Evolutionary conservation across 2,888 invertebrate genomes (phyloP), one percentile per base, ranked within the genome.

Genomic region (Diploptera punctata): DNA sequence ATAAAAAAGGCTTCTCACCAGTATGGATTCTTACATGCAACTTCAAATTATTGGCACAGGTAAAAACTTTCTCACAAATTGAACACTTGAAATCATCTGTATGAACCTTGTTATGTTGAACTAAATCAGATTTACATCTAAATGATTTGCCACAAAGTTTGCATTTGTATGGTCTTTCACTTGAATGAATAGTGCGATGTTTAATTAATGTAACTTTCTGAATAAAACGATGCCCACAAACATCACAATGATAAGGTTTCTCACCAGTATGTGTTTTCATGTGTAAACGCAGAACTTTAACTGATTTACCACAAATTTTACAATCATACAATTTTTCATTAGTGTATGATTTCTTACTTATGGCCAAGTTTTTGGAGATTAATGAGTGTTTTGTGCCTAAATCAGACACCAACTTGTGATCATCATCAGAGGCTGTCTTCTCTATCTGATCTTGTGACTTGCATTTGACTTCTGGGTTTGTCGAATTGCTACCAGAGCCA

Each of bases 251-350:
- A 9, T 43, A 67, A 2, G 67, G 54, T 3, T 44, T 47, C 31
- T 71, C 71, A n/a, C 71, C 67, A n/a, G 60, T 57, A n/a, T 71
- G 71, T 13, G 38, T 65, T 19, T 38, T 54, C 65, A 62, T 65
- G 16, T 71, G 62, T 19, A 44, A 13, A 29, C 44, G 67, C 21
- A 67, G 29, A 18, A 38, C 38, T 38, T 62, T 33, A 1, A 62
- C 62, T 13, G 62, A 62, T 13, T 62, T 62, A 2, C 62, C 62
- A 62, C 62, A 62, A 3, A 62, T 21, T 3, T 1, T 24, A 62
- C 62, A 43, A 10, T 21, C 7, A 3, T 21, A 24, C 10, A 21
- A 52, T 9, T 52, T 52, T 9, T 10, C 2, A 52, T 18, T 49
- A 4, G 16, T n/a, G n/a, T 4, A 49, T 49, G 18, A 19, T n/a